These are phyloP conservation scores for Plodia interpunctella DNA, from an alignment of 1,140 invertebrate species.

Conservation along the genomic window DNA sequence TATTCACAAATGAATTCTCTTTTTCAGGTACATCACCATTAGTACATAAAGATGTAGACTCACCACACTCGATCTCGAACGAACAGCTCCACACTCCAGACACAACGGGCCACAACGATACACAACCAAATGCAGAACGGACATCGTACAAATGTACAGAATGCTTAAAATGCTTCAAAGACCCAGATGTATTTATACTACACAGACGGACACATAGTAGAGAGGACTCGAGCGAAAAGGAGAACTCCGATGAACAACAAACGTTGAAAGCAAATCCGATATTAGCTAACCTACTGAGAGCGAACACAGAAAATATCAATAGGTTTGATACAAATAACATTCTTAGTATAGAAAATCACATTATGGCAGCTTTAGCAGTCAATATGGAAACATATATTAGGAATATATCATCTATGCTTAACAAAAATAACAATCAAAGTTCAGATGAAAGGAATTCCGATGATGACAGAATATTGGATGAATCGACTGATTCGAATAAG, in stretches of 20 bases:
- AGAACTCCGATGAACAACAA: conserved; percentile 30
- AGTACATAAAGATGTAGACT: neutral
- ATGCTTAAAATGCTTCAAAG: conserved; percentile 64
- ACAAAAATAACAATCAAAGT: neutral
- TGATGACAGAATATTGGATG: too few species aligned
- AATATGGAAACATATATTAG: conserved; percentile 54
- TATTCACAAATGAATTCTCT: neutral
- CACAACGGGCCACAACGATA: neutral
- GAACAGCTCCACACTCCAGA: neutral
- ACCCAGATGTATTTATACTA: conserved; percentile 58
- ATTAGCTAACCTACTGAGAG: conserved; percentile 48
- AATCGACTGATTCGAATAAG: too few species aligned
- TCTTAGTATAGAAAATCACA: conserved; percentile 47
- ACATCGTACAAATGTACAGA: conserved; percentile 50
- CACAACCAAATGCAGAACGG: neutral
- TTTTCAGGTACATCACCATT: neutral
- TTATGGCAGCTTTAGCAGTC: conserved; percentile 44
- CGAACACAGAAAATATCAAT: conserved; percentile 17
- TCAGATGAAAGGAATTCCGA: too few species aligned
- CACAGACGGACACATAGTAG: conserved; percentile 49
- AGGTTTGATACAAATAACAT: conserved; percentile 36
- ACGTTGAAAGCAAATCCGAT: conserved; percentile 59
- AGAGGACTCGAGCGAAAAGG: conserved; percentile 17
- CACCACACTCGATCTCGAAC: neutral
- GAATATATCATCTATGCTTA: conserved; percentile 41